These are phyloP conservation scores for Baronia brevicornis DNA, from an alignment of 2,888 invertebrate genomes.

Conservation along the genomic window DNA sequence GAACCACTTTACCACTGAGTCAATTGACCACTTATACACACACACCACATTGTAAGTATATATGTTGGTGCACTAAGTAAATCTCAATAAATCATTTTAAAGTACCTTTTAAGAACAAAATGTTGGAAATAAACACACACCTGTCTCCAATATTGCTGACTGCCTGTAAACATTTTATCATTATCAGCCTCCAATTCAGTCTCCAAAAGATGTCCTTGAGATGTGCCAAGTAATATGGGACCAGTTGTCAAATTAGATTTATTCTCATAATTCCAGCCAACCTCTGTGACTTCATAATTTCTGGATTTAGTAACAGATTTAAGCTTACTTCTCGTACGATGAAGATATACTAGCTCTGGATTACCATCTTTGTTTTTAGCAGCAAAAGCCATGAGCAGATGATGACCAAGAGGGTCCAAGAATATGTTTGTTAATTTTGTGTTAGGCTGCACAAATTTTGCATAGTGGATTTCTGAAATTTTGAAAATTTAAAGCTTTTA, in stretches of 20 bases:
- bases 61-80: too few species aligned
- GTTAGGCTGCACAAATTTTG: constrained; percentile 77
- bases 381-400: constrained; percentile 85
- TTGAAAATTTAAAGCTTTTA: too few species aligned
- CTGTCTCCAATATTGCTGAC: constrained; percentile 90
- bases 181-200: constrained; percentile 88
- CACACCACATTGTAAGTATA: too few species aligned
- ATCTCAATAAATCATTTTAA: too few species aligned
- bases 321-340: constrained; percentile 83
- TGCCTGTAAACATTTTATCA: constrained; percentile 86
- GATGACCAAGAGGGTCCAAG: constrained; percentile 90
- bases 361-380: constrained; percentile 75
- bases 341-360: constrained; percentile 88
- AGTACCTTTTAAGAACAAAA: constrained; percentile 1
- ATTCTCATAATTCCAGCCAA: constrained; percentile 90
- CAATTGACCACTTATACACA: too few species aligned
- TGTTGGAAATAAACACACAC: constrained; percentile 68
- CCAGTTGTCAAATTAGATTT: constrained; percentile 83
- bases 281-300: constrained; percentile 90
- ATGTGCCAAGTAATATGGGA: constrained; percentile 91
- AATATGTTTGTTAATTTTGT: constrained; percentile 81
- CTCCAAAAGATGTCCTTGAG: constrained; percentile 92
- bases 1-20: too few species aligned
- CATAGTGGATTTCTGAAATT: constrained; percentile 82
- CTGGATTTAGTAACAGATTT: constrained; percentile 79